Base-by-base conservation (phyloP, 2,888 invertebrate species). In the Netelia fuscicornis region DNA sequence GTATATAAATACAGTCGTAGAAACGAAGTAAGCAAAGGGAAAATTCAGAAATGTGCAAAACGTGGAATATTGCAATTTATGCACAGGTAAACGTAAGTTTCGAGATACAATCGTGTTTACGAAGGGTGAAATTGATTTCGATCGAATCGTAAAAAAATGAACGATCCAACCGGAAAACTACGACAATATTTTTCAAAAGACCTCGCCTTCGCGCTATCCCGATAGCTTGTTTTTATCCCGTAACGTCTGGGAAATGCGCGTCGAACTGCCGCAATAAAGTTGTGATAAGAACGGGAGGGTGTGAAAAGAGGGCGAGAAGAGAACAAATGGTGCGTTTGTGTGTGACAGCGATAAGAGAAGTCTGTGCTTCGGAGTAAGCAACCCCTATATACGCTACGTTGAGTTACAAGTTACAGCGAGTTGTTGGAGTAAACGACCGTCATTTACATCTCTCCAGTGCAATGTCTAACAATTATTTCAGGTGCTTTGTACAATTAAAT, bases 401-500 rank as follows among this genome's bases (percentile, higher is more conserved):
- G 30, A 3, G 30, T 30, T 30, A 30, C 30, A 30, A 30, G 30
- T 30, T 30, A 30, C 30, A 30, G 30, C 30, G 5, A 30, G 30
- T 30, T 30, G 30, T 20, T 5, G 9, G 20, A 6, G 52, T 37
- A 56, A 54, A 42, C 23, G 44, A 67, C 44, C 1, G 52, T 44
- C 64, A 58, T 54, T 58, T 65, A 48, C 2, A 17, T 42, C 44
- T 44, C 68, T 23, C 44, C 17, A 62, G 9, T 20, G 75, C 44
- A 68, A 75, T 42, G 52, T 75, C 54, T 42, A 44, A 60, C 42
- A 23, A 20, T 74, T 60, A 42, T 72, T 48, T 48, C 23, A 48
- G 17, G 42, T 72, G 37, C 23, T 44, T 62, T 62, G 62, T 48
- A 48, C 54, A 64, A 81, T 75, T 48, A 70, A 70, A 81, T 81